Percentiles rank a stretch among this genome's conserved stretches.
Evolutionary conservation across 2,797 vertebrate species (phyloP).

Genomic region (Discoglossus pictus): DNA sequence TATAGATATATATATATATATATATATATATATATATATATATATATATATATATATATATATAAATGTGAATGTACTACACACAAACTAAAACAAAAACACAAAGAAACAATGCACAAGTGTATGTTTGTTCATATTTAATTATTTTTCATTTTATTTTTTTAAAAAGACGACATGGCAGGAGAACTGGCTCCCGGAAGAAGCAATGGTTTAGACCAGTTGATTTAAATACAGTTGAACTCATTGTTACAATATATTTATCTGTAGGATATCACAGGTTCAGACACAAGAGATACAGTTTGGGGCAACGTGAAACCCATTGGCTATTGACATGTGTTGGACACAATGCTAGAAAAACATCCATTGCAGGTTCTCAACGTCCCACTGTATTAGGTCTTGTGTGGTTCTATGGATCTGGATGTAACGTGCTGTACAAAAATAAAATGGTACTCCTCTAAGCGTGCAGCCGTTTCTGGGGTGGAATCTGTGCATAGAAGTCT

Average conservation of each 20-base stretch:
- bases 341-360: not conserved
- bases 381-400: not conserved
- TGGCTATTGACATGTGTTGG: not conserved
- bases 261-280: conserved; percentile 39
- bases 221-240: conserved; percentile 36
- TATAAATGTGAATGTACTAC: no score
- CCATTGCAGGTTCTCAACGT: not conserved
- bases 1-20: no score
- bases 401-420: conserved; percentile 1
- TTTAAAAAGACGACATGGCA: conserved; percentile 33
- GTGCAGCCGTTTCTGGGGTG: conserved; percentile 18
- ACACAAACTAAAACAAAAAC: no score
- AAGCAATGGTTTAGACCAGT: conserved; percentile 33
- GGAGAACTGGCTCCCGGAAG: conserved; percentile 13
- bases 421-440: conserved; percentile 26
- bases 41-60: no score
- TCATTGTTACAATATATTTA: conserved; percentile 41
- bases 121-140: conserved; percentile 16
- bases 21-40: no score
- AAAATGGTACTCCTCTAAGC: conserved; percentile 4
- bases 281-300: conserved; percentile 32
- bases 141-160: conserved; percentile 15
- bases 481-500: conserved; percentile 36
- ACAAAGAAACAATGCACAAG: no score
- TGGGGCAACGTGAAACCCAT: conserved; percentile 7